Conservation (phyloP, 2,113 vertebrate genomes). For the Hemiprocne comata region DNA sequence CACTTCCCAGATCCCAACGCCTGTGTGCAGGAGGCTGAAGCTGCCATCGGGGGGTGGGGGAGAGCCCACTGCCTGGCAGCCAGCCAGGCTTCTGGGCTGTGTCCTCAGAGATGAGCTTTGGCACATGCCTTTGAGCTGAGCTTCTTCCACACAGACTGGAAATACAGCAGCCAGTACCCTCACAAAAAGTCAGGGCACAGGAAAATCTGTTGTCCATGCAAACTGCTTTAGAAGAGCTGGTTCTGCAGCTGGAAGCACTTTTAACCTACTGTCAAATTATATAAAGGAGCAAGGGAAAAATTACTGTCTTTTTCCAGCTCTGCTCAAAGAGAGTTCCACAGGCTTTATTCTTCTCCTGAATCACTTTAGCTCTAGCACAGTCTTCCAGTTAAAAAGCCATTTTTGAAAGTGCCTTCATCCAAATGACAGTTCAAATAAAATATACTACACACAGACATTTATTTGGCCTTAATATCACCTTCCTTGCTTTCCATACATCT, state of each 20-base stretch:
- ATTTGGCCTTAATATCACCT: neutral
- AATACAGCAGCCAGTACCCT: neutral
- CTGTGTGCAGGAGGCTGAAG: neutral
- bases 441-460: neutral
- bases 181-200: neutral
- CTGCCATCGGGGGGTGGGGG: fast-evolving
- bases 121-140: neutral
- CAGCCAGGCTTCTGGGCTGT: neutral
- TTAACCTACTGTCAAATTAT: neutral
- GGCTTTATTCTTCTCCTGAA: conserved; percentile 1
- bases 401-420: neutral
- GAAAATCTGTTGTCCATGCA: neutral
- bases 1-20: neutral
- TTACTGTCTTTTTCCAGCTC: neutral
- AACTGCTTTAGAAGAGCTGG: neutral
- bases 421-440: conserved; percentile 12
- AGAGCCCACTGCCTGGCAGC: neutral
- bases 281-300: neutral
- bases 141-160: neutral
- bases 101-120: neutral
- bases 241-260: conserved; percentile 6
- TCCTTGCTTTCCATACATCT: neutral
- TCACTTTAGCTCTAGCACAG: neutral
- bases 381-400: conserved; percentile 18
- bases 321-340: neutral